A percentile compares a stretch with the other conserved stretches of the same genome.
These are phyloP conservation scores for Syngnathus scovelli DNA, from an alignment of 2,113 vertebrate genomes.

Conservation along the genomic window DNA sequence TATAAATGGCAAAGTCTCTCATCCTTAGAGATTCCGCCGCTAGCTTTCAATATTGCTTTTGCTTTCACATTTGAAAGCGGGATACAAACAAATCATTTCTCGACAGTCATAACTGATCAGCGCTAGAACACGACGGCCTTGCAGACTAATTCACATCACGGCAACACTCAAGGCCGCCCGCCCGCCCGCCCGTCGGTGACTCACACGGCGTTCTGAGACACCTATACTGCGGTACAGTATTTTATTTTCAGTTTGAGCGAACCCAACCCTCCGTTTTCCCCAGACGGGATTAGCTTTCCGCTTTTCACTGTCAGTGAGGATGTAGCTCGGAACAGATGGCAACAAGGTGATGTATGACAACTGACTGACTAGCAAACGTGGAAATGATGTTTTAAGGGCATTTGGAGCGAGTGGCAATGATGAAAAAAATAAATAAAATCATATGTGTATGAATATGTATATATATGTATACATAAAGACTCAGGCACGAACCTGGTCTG, in stretches of 20 bases:
- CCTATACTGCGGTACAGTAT: slow-evolving; percentile 4
- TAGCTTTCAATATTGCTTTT: slow-evolving; percentile 3
- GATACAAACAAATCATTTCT: neutral
- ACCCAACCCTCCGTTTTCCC: neutral
- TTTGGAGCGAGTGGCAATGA: slow-evolving; percentile 52
- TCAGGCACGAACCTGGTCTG: slow-evolving; percentile 87
- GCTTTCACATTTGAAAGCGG: neutral
- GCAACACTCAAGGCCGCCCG: neutral
- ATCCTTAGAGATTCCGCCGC: neutral
- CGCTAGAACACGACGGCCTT: neutral
- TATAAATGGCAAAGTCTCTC: neutral
- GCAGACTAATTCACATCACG: neutral
- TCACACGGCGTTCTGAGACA: slow-evolving; percentile 26
- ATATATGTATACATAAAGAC: slow-evolving; percentile 36
- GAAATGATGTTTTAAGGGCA: slow-evolving; percentile 41
- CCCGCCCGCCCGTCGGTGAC: slow-evolving; percentile 3
- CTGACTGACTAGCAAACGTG: slow-evolving; percentile 45
- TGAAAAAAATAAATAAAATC: slow-evolving; percentile 47
- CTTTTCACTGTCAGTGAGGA: slow-evolving; percentile 9
- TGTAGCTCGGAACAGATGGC: slow-evolving; percentile 36
- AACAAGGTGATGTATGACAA: slow-evolving; percentile 25
- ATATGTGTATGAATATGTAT: neutral
- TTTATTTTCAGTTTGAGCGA: slow-evolving; percentile 11
- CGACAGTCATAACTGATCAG: slow-evolving; percentile 9
- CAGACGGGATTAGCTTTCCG: neutral